Conservation (phyloP, 2,888 invertebrate genomes). For the Labia minor region DNA sequence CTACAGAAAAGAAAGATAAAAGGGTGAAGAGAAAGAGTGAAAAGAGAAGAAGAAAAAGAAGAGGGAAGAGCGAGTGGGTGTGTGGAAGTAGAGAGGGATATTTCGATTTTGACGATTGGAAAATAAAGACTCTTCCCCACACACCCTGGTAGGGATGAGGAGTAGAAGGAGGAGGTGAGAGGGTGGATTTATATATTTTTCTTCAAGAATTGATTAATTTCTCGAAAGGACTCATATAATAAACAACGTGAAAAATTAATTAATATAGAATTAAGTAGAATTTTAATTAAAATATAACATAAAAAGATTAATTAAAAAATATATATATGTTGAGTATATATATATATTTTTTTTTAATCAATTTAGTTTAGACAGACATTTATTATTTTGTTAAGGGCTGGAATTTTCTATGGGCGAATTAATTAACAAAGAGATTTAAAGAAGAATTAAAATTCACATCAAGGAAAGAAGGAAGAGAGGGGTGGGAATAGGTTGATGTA, state of each 20-base stretch:
- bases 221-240: slow-evolving; percentile 33
- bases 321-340: background rate
- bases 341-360: too few species aligned
- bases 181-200: slow-evolving; percentile 48
- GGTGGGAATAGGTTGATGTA: too few species aligned
- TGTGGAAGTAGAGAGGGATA: slow-evolving; percentile 26
- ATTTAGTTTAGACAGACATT: background rate
- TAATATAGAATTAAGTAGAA: background rate
- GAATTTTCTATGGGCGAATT: too few species aligned
- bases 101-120: slow-evolving; percentile 2
- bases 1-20: slow-evolving; percentile 21
- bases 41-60: slow-evolving; percentile 25
- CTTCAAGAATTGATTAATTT: slow-evolving; percentile 45
- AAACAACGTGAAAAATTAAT: background rate
- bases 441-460: background rate
- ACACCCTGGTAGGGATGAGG: too few species aligned
- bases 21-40: slow-evolving; percentile 28
- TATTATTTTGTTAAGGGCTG: slow-evolving; percentile 13
- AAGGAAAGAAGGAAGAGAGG: slow-evolving; percentile 16
- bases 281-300: background rate
- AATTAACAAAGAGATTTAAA: background rate
- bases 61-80: slow-evolving; percentile 26
- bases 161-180: too few species aligned
- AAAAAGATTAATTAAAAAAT: slow-evolving; percentile 9
- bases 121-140: slow-evolving; percentile 32